A percentile compares a stretch with the other conserved stretches of the same genome.
These are phyloP conservation scores for Nomada ruficornis DNA, from an alignment of 2,888 invertebrate genomes.

Conservation along the genomic window DNA sequence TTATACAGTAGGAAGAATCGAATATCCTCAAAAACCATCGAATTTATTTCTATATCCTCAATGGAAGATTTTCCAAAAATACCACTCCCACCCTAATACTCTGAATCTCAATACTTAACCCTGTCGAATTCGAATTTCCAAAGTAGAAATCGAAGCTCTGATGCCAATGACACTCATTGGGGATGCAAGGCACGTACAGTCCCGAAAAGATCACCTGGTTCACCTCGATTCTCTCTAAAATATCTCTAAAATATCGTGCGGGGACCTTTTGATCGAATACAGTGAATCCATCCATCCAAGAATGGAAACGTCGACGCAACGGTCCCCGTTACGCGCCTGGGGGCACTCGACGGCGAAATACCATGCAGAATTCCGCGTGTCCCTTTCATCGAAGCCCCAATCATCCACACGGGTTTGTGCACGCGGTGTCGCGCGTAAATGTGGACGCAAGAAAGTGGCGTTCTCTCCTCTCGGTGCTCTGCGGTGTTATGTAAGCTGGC, in stretches of 20 bases:
- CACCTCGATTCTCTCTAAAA: not conserved
- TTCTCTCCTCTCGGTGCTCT: slow-evolving; percentile 30
- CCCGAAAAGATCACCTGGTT: not conserved
- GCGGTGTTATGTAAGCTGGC: slow-evolving; percentile 31
- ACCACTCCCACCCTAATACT: too few species aligned
- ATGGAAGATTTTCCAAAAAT: too few species aligned
- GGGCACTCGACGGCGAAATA: slow-evolving; percentile 50
- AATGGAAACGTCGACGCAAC: slow-evolving; percentile 38
- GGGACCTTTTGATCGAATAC: slow-evolving; percentile 15
- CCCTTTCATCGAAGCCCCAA: slow-evolving; percentile 56
- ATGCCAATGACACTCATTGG: too few species aligned
- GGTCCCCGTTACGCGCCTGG: slow-evolving; percentile 46
- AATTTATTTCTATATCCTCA: too few species aligned
- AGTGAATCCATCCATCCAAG: slow-evolving; percentile 12
- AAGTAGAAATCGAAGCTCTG: too few species aligned
- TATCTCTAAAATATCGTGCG: slow-evolving; percentile 20
- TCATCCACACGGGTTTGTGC: slow-evolving; percentile 40
- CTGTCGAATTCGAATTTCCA: too few species aligned
- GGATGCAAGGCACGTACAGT: not conserved
- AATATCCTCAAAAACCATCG: too few species aligned
- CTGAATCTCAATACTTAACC: too few species aligned
- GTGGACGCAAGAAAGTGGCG: slow-evolving; percentile 53
- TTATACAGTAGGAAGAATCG: too few species aligned
- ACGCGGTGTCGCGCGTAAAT: slow-evolving; percentile 37
- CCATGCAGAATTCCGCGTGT: slow-evolving; percentile 55